These are phyloP conservation scores for Chinchilla lanigera DNA, from an alignment of 2,113 vertebrate genomes.

Conservation along the genomic window DNA sequence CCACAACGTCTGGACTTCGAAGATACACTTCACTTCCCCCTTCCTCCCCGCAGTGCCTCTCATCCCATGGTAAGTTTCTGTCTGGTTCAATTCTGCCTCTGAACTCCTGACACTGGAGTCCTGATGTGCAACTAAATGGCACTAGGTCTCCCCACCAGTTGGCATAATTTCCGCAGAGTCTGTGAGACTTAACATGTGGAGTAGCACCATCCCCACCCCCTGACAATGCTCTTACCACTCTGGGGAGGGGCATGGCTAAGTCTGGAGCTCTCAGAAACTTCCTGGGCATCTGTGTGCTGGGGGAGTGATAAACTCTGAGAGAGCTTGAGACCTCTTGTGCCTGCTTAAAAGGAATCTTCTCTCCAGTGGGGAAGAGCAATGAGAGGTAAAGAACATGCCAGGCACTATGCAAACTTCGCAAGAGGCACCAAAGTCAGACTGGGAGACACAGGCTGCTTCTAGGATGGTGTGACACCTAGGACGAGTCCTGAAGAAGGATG, in stretches of 20 bases:
- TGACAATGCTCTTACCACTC: neutral
- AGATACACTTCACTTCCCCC: neutral
- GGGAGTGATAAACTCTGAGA: neutral
- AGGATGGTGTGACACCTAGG: neutral
- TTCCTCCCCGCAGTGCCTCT: neutral
- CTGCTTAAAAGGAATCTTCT: neutral
- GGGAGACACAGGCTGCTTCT: neutral
- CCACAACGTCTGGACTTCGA: neutral
- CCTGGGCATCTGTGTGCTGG: neutral
- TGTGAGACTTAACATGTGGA: neutral
- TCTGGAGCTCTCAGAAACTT: neutral
- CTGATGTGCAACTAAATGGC: accelerated
- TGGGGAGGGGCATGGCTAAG: neutral
- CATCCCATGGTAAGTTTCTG: neutral
- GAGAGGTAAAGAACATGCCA: neutral
- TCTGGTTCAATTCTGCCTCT: neutral
- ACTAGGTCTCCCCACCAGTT: neutral
- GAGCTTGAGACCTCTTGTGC: neutral
- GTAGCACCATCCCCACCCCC: neutral
- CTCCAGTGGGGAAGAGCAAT: neutral
- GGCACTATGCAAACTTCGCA: neutral
- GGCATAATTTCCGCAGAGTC: neutral
- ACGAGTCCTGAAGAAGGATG: neutral
- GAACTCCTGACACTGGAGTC: neutral
- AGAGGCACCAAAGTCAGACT: neutral